phyloP scores from a whole-genome alignment of 1,140 invertebrate genomes.

The Drosophila punjabiensis region DNA sequence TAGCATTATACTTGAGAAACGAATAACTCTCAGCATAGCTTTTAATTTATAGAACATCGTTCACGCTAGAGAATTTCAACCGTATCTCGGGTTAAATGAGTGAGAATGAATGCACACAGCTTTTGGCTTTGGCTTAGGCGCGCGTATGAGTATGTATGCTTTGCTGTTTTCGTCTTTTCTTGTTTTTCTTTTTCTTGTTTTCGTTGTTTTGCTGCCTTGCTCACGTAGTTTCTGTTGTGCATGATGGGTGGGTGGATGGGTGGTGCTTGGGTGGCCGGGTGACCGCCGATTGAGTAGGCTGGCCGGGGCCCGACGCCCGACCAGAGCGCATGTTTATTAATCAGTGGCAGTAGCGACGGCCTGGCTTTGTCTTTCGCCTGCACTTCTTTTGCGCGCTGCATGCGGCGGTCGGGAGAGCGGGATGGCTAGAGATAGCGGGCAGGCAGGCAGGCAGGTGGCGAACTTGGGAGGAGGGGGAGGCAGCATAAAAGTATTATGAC shows the following conservation, averaged over 20 bases:
- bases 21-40: neutral
- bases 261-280: slow-evolving; percentile 33
- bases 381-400: slow-evolving; percentile 59
- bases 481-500: slow-evolving; percentile 70
- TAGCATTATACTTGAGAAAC: neutral
- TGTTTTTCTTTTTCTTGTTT: slow-evolving; percentile 12
- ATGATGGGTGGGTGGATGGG: slow-evolving; percentile 19
- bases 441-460: slow-evolving; percentile 49
- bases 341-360: slow-evolving; percentile 50
- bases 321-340: slow-evolving; percentile 82
- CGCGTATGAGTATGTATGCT: slow-evolving; percentile 55
- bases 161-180: slow-evolving; percentile 11
- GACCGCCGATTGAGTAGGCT: slow-evolving; percentile 74
- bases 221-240: slow-evolving; percentile 25
- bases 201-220: slow-evolving; percentile 23
- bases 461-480: slow-evolving; percentile 50
- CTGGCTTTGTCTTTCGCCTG: slow-evolving; percentile 67
- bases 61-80: neutral
- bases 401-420: slow-evolving; percentile 9
- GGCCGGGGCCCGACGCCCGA: slow-evolving; percentile 17
- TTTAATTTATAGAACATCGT: neutral
- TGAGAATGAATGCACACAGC: slow-evolving; percentile 35
- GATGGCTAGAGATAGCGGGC: slow-evolving; percentile 35
- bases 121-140: slow-evolving; percentile 59
- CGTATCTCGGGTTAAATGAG: slow-evolving; percentile 47